Base-by-base conservation (phyloP, 2,797 vertebrate species). In the Chelidonichthys spinosus region DNA sequence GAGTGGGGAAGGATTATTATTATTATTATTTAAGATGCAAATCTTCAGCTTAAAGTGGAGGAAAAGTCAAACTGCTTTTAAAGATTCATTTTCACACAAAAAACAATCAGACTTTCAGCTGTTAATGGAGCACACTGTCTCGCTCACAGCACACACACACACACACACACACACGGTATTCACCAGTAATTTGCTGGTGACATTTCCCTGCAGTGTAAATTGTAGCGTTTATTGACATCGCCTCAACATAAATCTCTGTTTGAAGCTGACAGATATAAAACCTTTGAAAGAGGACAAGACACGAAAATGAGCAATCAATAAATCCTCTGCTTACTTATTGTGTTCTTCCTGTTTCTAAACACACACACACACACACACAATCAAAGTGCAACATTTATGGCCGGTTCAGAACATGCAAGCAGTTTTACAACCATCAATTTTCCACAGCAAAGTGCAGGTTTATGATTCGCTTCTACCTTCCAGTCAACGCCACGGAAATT, bases 291-390 rank as follows among this genome's bases (percentile, higher is more conserved):
- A 58, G 5, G 44, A 40, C 44, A 40, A 33, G 46, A 49, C 4
- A 10, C 3, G 6, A 56, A 59, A 32, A 37, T 35, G 42, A 72
- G n/a, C 11, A 5, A 5, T 79, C 33, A 33, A 65, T 82, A 82
- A 72, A 82, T 78, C 54, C 4, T 59, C 14, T 4, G 46, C 69
- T 82, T 84, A 66, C 67, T 63, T n/a, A 63, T 65, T 63, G 5
- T 36, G 11, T 70, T 46, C 37, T 78, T 50, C 56, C 61, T 43
- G n/a, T 64, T 68, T 59, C 7, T 54, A 39, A 32, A 53, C 36
- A 53, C n/a, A 50, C 2, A 44, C 60, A 25, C 25, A 25, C 25
- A 18, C 33, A 37, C 18, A 40, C 15, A 46, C 42, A 52, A 50
- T 18, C 17, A 10, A 25, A 36, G 42, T 9, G 6, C 32, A 44